Evolutionary conservation across 2,888 invertebrate species (phyloP).

Genomic region (Andrena camellia): DNA sequence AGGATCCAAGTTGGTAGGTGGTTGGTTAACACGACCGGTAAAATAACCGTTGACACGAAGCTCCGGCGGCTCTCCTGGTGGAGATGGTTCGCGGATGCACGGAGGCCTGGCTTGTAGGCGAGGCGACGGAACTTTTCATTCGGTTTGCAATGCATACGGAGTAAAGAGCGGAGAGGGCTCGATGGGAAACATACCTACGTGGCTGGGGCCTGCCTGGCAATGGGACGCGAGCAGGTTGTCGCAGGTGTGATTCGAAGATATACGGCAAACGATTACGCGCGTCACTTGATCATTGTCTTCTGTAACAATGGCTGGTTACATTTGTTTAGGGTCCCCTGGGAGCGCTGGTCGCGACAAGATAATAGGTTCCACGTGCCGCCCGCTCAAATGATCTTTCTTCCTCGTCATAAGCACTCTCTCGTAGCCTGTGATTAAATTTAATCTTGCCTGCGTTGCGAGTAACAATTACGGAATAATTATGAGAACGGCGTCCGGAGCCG

Average conservation of each 20-base stretch:
- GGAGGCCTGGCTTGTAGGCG: background rate
- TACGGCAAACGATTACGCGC: conserved; percentile 57
- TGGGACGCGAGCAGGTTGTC: conserved; percentile 14
- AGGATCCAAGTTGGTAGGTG: background rate
- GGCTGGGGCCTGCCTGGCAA: background rate
- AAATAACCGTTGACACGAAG: conserved; percentile 12
- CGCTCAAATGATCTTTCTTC: conserved; percentile 49
- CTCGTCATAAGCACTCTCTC: conserved; percentile 37
- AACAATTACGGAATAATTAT: conserved; percentile 66
- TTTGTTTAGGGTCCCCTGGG: conserved; percentile 34
- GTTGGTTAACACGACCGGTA: conserved; percentile 20
- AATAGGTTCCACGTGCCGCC: conserved; percentile 59
- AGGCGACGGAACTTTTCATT: background rate
- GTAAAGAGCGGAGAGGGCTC: background rate
- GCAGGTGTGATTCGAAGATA: conserved; percentile 42
- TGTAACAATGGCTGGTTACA: conserved; percentile 57
- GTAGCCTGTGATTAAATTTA: conserved; percentile 60
- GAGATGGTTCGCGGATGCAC: background rate
- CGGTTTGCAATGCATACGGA: background rate
- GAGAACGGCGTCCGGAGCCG: conserved; percentile 44
- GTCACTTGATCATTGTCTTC: conserved; percentile 65
- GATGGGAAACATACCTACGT: too few relatives aligned
- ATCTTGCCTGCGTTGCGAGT: conserved; percentile 61
- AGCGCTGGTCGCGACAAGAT: conserved; percentile 25
- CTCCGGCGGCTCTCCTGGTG: background rate